phyloP scores from a whole-genome alignment of 2,797 vertebrate species.

The Xiphorhynchus erythropygius region DNA sequence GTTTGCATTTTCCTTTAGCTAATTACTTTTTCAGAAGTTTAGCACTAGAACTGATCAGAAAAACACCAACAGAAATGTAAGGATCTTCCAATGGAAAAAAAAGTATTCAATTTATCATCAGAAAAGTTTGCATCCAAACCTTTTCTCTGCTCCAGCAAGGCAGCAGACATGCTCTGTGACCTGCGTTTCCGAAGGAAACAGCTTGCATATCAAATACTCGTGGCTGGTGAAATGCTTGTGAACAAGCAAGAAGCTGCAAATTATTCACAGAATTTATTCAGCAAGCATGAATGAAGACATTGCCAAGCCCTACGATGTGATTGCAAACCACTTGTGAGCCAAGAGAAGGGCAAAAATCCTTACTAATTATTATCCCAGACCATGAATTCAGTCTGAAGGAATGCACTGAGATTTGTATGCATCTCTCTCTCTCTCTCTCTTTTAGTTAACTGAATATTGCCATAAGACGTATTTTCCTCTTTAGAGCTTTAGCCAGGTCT shows the following conservation, averaged over 20 bases:
- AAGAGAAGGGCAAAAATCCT: background rate
- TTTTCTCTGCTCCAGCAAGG: background rate
- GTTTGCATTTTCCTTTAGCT: background rate
- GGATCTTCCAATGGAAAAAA: background rate
- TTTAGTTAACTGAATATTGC: background rate
- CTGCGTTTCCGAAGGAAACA: background rate
- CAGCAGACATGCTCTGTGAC: background rate
- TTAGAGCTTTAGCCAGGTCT: slow-evolving; percentile 28
- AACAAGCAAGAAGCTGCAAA: background rate
- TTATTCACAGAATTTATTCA: slow-evolving; percentile 8
- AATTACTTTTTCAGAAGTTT: slow-evolving; percentile 26
- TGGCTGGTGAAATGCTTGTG: background rate
- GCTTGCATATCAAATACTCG: background rate
- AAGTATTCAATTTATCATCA: background rate
- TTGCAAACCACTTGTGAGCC: background rate
- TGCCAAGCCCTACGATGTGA: background rate
- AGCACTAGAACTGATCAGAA: background rate
- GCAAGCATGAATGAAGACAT: background rate
- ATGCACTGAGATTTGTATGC: background rate
- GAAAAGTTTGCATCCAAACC: background rate
- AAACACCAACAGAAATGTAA: background rate
- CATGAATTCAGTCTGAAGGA: background rate
- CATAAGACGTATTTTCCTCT: slow-evolving; percentile 11
- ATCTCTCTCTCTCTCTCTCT: background rate
- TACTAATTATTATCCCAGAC: background rate